Base-by-base conservation (phyloP, 2,113 vertebrate species). In the Chloropsis cyanopogon region DNA sequence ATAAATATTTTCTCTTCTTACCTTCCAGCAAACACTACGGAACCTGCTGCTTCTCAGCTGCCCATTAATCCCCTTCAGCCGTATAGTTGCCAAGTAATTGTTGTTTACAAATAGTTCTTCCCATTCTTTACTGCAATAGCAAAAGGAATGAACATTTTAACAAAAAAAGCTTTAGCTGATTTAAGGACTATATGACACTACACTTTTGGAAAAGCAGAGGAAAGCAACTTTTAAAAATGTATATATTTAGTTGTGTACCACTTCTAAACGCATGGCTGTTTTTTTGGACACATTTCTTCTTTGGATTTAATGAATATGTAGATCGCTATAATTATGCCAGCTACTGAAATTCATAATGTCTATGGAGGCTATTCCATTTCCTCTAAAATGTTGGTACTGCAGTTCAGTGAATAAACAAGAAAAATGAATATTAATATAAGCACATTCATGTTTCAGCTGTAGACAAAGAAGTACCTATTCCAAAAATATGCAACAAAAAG, bases 91-190 rank as follows among this genome's bases (percentile, higher is more conserved):
- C 99, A 99, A 99, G 98, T 99, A 99, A 99, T 99, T 99, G 99
- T 98, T 98, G 98, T 99, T 99, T 99, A 99, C 99, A 99, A 99
- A 99, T 98, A 99, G 98, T 98, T 99, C 99, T 98, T 99, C 98
- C 99, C 98, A 98, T 98, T 99, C 99, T 98, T 98, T 98, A 96
- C 98, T 98, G 96, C 95, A 98, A 98, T 96, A 97, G 97, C 97
- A 96, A 96, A 98, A 98, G 98, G 98, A 93, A 96, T 66, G 92
- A 97, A 85, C 84, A 93, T 88, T 77, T 88, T 72, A 92, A 71
- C 54, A 79, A 72, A 20, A 54, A 96, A 91, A 81, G 50, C 86
- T 90, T 93, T 91, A 89, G 92, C 88, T 95, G 95, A 96, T 96
- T 97, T 82, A 93, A 93, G 86, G 92, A 87, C 93, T 93, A 96